Evolutionary conservation across 2,113 vertebrate species (phyloP).

Genomic region (Odontophorus gujanensis): DNA sequence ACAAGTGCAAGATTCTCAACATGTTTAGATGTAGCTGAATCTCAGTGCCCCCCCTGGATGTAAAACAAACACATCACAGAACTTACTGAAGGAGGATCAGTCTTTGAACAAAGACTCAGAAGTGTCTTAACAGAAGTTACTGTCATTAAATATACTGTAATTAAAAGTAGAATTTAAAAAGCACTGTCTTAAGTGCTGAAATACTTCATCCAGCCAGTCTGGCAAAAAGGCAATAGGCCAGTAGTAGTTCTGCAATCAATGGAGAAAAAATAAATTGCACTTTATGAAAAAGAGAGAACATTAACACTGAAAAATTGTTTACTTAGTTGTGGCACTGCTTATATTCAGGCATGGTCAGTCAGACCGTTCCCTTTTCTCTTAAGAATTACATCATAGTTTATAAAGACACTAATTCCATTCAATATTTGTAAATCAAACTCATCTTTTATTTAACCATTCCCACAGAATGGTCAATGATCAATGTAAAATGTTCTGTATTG

Average conservation of each 20-base stretch:
- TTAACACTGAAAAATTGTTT: neutral
- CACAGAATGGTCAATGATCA: neutral
- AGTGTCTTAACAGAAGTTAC: neutral
- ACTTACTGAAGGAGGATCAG: neutral
- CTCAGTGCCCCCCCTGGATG: neutral
- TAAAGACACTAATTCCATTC: neutral
- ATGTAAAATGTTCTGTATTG: neutral
- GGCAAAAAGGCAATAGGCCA: neutral
- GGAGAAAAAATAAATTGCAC: rapidly evolving
- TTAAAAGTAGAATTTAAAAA: neutral
- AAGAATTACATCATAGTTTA: neutral
- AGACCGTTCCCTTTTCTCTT: neutral
- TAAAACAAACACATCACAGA: neutral
- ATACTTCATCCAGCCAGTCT: neutral
- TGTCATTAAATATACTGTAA: neutral
- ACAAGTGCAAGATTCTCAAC: neutral
- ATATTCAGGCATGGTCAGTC: neutral
- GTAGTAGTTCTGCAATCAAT: neutral
- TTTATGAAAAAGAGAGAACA: neutral
- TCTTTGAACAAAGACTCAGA: neutral
- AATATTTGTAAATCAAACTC: neutral
- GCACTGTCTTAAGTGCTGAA: neutral
- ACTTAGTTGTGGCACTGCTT: neutral
- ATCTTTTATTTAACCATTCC: neutral
- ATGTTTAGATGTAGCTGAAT: neutral